Evolutionary conservation across 2,113 vertebrate species (phyloP).

Genomic region (Platichthys flesus): DNA sequence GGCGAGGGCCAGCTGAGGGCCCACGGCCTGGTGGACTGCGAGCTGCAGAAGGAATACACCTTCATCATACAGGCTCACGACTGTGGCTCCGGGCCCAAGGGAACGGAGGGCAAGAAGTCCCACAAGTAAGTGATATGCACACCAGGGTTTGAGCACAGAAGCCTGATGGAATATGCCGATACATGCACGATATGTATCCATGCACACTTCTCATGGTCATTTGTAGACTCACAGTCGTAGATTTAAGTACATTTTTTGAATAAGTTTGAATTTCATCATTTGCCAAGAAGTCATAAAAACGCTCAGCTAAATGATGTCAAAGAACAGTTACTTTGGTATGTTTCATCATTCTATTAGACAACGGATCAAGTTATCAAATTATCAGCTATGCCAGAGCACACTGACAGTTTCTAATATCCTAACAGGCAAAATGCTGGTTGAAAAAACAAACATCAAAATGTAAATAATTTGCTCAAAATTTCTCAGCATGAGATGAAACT

Average conservation of each 20-base stretch:
- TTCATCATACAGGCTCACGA: conserved; percentile 98
- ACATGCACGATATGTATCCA: too few species aligned
- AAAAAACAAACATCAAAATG: too few species aligned
- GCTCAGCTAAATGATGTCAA: neutral
- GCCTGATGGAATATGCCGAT: neutral
- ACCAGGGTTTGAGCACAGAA: neutral
- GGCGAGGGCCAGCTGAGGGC: conserved; percentile 93
- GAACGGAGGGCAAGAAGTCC: conserved; percentile 93
- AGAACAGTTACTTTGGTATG: neutral
- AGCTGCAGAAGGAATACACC: conserved; percentile 95
- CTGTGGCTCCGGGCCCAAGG: conserved; percentile 88
- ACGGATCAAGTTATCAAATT: too few species aligned
- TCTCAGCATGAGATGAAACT: too few species aligned
- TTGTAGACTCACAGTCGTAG: neutral
- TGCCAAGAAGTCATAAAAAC: neutral
- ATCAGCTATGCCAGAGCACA: too few species aligned
- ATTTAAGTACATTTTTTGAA: neutral
- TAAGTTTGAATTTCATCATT: neutral
- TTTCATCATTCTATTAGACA: too few species aligned
- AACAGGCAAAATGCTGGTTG: too few species aligned
- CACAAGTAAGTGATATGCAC: conserved; percentile 90
- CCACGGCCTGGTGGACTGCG: conserved; percentile 91
- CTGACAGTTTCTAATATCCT: too few species aligned
- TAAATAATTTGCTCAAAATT: too few species aligned
- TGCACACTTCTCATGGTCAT: neutral